phyloP scores from a whole-genome alignment of 1,140 invertebrate genomes.

The Panulirus ornatus region DNA sequence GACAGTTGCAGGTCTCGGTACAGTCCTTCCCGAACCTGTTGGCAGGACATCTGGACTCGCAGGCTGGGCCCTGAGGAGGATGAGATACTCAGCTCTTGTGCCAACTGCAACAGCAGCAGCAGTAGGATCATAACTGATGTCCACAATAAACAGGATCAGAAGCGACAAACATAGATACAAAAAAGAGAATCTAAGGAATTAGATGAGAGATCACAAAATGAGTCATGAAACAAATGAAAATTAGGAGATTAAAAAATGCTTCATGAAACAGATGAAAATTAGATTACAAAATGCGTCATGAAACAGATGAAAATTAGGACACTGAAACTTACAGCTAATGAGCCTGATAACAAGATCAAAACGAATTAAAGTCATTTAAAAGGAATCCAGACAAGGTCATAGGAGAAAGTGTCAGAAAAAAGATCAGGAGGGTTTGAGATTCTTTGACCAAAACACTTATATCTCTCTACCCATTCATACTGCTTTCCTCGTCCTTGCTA shows the following conservation, averaged over 20 bases:
- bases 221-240: not conserved
- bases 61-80: slow-evolving; percentile 82
- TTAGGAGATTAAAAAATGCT: not conserved
- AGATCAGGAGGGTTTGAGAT: not conserved
- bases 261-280: not conserved
- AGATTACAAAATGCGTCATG: not conserved
- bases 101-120: too few relatives aligned
- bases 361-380: not conserved
- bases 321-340: not conserved
- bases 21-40: slow-evolving; percentile 89
- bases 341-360: not conserved
- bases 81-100: too few relatives aligned
- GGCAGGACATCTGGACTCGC: slow-evolving; percentile 85
- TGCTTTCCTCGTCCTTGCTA: too few relatives aligned
- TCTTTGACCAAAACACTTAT: not conserved
- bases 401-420: not conserved
- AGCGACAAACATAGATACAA: not conserved
- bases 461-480: not conserved
- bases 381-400: not conserved
- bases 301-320: not conserved
- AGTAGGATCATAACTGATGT: too few relatives aligned
- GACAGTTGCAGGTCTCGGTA: slow-evolving; percentile 88
- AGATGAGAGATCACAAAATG: not conserved
- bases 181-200: not conserved
- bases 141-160: too few relatives aligned